Evolutionary conservation across 2,113 vertebrate species (phyloP).

Genomic region (Rhegmatorhina hoffmannsi): DNA sequence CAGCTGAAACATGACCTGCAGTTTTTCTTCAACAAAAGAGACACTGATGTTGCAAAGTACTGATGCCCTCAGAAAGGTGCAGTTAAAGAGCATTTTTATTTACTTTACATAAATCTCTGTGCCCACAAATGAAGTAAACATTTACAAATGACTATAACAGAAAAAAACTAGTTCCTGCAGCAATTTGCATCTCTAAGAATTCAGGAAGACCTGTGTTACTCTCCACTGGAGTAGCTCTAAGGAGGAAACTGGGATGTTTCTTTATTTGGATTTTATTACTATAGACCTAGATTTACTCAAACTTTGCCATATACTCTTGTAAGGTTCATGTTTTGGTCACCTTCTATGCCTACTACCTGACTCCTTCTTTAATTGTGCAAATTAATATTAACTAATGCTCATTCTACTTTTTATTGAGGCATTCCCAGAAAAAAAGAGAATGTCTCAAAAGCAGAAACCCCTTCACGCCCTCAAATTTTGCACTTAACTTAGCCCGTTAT

Average conservation of each 20-base stretch:
- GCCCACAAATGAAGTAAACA: neutral
- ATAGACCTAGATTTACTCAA: neutral
- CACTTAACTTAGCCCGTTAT: neutral
- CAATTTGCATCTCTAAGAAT: neutral
- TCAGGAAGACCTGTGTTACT: neutral
- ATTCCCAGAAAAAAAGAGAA: neutral
- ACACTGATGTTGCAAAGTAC: neutral
- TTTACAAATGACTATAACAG: neutral
- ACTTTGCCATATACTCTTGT: neutral
- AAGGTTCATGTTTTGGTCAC: neutral
- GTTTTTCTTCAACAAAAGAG: constrained; percentile 37
- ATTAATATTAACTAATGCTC: neutral
- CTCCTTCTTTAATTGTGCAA: neutral
- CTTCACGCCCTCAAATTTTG: neutral
- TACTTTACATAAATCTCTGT: neutral
- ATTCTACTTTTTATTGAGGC: neutral
- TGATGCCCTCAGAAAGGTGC: neutral
- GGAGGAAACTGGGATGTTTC: neutral
- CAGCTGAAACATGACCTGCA: neutral
- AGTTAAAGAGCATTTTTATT: constrained; percentile 16
- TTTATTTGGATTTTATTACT: neutral
- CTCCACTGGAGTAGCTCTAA: neutral
- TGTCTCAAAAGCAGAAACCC: neutral
- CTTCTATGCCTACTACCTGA: neutral
- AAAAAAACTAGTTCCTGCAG: neutral